Percentiles rank a stretch among this genome's conserved stretches.
Evolutionary conservation across 2,888 invertebrate genomes (phyloP).

Genomic region (Cryptus viduatorius): DNA sequence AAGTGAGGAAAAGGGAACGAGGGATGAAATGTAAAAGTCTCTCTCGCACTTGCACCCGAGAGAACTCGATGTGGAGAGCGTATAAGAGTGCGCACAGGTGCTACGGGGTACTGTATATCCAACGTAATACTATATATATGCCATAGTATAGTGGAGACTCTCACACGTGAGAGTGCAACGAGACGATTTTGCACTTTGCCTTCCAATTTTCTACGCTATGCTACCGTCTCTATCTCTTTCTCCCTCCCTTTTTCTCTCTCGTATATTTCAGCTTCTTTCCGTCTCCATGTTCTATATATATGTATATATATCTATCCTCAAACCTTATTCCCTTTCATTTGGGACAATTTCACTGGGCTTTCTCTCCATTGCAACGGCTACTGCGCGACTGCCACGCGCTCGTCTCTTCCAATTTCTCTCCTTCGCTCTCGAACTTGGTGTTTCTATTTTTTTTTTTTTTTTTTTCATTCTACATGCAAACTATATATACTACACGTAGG

Average conservation of each 20-base stretch:
- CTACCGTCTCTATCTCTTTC: not conserved
- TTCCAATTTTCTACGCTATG: conserved; percentile 43
- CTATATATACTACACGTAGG: not conserved
- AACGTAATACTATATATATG: conserved; percentile 8
- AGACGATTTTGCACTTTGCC: conserved; percentile 55
- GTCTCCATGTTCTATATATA: not conserved
- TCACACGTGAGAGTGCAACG: conserved; percentile 45
- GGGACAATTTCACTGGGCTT: conserved; percentile 45
- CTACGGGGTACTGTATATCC: conserved; percentile 13
- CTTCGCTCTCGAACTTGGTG: conserved; percentile 16
- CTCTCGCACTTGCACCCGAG: conserved; percentile 3
- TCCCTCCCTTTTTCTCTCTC: conserved; percentile 21
- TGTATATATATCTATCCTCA: conserved; percentile 14
- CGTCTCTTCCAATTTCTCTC: conserved; percentile 47
- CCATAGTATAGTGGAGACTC: conserved; percentile 13
- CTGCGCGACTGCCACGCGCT: conserved; percentile 14
- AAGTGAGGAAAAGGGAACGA: conserved; percentile 26
- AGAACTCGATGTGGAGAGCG: conserved; percentile 26
- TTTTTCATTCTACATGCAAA: conserved; percentile 10
- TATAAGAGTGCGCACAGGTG: conserved; percentile 52
- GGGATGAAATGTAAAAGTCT: conserved; percentile 23
- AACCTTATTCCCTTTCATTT: conserved; percentile 54
- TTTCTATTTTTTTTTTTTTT: conserved; percentile 3
- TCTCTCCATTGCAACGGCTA: conserved; percentile 24
- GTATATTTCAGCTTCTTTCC: conserved; percentile 1